These are phyloP conservation scores for Scaptomyza cyrtandrae DNA, from an alignment of 2,888 invertebrate species.

Conservation along the genomic window DNA sequence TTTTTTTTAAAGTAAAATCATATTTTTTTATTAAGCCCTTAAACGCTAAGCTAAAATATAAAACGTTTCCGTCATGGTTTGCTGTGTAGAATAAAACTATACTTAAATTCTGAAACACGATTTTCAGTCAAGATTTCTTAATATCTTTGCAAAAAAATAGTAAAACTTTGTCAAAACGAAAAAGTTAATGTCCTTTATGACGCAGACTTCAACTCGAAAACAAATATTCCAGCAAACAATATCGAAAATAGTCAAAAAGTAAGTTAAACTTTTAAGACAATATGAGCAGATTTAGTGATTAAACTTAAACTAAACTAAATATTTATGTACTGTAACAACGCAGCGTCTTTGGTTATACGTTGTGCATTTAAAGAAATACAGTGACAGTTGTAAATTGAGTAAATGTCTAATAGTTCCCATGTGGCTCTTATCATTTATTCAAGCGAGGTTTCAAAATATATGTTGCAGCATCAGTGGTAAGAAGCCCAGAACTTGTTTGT, in stretches of 20 bases:
- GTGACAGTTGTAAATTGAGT: background rate
- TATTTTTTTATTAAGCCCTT: background rate
- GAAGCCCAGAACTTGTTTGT: slow-evolving; percentile 18
- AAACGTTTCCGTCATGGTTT: too few relatives aligned
- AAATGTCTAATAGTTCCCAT: background rate
- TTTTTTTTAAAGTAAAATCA: background rate
- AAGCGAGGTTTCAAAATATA: slow-evolving; percentile 17
- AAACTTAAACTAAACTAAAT: too few relatives aligned
- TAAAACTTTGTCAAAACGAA: background rate
- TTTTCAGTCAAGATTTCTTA: background rate
- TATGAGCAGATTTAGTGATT: too few relatives aligned
- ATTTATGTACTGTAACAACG: too few relatives aligned
- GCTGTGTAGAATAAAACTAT: too few relatives aligned
- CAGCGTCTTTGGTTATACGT: too few relatives aligned
- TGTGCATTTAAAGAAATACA: too few relatives aligned
- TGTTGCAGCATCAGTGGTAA: slow-evolving; percentile 5
- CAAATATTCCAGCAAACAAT: too few relatives aligned
- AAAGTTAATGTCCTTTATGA: background rate
- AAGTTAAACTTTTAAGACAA: too few relatives aligned
- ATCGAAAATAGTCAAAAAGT: too few relatives aligned
- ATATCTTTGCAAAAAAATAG: background rate
- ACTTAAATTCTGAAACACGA: background rate
- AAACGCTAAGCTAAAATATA: too few relatives aligned
- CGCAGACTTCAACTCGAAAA: too few relatives aligned
- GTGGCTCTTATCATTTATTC: slow-evolving; percentile 6